Evolutionary conservation across 2,797 vertebrate species (phyloP).

Genomic region (Lepilemur ruficaudatus): DNA sequence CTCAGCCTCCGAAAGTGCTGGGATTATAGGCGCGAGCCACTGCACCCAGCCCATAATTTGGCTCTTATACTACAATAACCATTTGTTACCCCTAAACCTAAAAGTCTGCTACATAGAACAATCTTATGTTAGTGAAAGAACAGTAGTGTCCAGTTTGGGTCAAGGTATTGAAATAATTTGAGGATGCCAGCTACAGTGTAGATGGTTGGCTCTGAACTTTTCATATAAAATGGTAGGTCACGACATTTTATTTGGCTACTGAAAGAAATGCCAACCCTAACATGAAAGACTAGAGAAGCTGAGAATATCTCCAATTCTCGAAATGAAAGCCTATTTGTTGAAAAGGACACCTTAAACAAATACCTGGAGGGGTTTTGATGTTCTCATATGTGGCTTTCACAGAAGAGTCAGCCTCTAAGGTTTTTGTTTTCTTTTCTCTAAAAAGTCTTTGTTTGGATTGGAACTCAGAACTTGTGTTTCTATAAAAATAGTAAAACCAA

Average conservation of each 20-base stretch:
- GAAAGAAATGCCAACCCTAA: neutral
- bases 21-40: neutral
- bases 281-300: neutral
- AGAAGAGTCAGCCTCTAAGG: neutral
- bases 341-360: neutral
- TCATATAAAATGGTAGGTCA: neutral
- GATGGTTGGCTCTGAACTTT: slow-evolving; percentile 20
- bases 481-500: neutral
- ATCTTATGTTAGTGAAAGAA: neutral
- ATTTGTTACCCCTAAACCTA: neutral
- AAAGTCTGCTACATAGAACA: neutral
- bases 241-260: slow-evolving; percentile 17
- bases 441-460: neutral
- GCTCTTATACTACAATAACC: neutral
- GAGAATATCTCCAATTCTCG: neutral
- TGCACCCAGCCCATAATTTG: neutral
- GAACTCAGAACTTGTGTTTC: slow-evolving; percentile 4
- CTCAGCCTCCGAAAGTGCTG: neutral
- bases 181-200: neutral
- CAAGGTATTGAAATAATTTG: neutral
- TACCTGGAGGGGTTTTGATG: neutral
- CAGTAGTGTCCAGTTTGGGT: neutral
- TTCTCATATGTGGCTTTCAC: neutral
- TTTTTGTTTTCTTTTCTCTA: slow-evolving; percentile 32
- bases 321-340: neutral